Evolutionary conservation across 1,140 invertebrate genomes (phyloP), one percentile per base, ranked within the genome.

Genomic region (Neodiprion fabricii): DNA sequence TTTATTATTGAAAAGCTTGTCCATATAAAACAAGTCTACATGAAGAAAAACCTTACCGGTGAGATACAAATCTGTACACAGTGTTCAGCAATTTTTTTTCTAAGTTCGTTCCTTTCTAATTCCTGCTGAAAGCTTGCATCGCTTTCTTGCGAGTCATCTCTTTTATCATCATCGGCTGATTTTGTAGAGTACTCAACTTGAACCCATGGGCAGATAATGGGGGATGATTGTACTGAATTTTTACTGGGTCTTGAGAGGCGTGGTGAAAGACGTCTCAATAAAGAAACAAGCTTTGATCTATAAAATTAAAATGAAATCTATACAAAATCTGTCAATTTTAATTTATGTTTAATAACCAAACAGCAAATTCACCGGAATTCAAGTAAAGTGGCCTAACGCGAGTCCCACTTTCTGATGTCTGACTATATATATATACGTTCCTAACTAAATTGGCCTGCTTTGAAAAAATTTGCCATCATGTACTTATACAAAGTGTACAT

Each of bases 281-380:
- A 74, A n/a, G 87, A 87, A 40, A 86, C 83, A 14, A 88, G 79
- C 78, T 87, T 87, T 76, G 87, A 88, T 79, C 87, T 88, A 71
- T 47, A 73, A 40, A 40, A 40, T 40, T 40, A 40, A 40, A 40
- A 40, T 40, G 1, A 40, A 40, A 40, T 40, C 28, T 40, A 40
- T 40, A 40, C 28, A 40, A 40, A 40, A 40, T 40, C 1, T 40
- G 28, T 40, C 1, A 3, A 5, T 40, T 40, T 40, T 40, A 40
- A 40, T 40, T 40, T 40, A 40, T 5, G 5, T 40, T 40, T 5
- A 40, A 40, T 40, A 40, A 40, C 28, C 28, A 40, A 40, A 40
- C 28, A 40, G 28, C 28, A 40, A 40, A 40, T 40, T 5, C 28
- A 40, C 28, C 28, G 1, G 28, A 40, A 40, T 40, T 40, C 28